Evolutionary conservation across 2,797 vertebrate species (phyloP), one percentile per base, ranked within the genome.

Genomic region (Pyrocephalus nanus): DNA sequence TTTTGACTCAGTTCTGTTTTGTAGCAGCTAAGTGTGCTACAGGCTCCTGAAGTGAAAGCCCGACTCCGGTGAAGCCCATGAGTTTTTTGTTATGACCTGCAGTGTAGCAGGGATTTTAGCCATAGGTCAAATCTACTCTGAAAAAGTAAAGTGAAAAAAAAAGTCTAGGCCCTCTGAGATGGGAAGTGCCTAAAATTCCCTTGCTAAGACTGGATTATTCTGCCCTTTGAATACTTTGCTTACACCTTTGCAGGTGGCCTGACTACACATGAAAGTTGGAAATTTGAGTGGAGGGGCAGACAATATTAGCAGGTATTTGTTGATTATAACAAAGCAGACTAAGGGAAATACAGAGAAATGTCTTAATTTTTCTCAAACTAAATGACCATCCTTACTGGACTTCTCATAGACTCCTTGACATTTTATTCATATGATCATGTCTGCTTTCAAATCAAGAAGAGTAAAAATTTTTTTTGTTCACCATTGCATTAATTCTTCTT

Each of bases 191-290:
- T 87, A 76, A 79, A 95, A 91, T 82, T 89, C 53, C 38, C 53
- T 54, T 79, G 40, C 55, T 76, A 64, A 61, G 40, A 69, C 43
- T 74, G 22, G 0, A 0, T 34, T 64, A 5, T 75, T 86, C 64
- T 95, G 60, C 71, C 64, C 64, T 74, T 71, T 53, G 54, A 87
- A 85, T 93, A 73, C 26, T 93, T 90, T 77, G 17, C 57, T 92
- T 92, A 54, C 42, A 42, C 34, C 26, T 79, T 91, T 87, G 72
- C 87, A 66, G 58, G 62, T 15, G 14, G 45, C 42, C 48, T 70
- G 64, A 85, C 32, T 86, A 45, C 36, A 38, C 5, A 16, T 5
- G 25, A 61, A 27, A 90, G 27, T 22, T 64, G 36, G 48, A 91
- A 88, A 85, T 86, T 36, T 67, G 34, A 73, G 64, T 66, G 66